Evolutionary conservation across 2,113 vertebrate species (phyloP).

Genomic region (Phalacrocorax brasilianus): DNA sequence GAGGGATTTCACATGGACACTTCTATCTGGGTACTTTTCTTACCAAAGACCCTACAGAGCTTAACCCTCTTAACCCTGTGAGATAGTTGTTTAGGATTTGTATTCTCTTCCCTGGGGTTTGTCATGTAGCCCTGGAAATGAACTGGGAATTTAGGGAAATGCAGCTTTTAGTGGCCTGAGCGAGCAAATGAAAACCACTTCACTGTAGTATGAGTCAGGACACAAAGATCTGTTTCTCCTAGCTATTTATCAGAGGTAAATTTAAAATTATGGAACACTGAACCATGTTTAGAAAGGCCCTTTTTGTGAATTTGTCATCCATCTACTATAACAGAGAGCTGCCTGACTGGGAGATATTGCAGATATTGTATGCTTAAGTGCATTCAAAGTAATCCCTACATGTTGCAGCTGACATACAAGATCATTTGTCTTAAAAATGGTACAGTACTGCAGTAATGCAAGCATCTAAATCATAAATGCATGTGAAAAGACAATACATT

Average conservation of each 20-base stretch:
- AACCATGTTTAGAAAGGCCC: neutral
- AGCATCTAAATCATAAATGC: neutral
- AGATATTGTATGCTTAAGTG: neutral
- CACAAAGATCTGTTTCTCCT: neutral
- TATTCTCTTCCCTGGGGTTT: neutral
- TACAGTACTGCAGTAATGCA: neutral
- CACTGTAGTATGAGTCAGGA: neutral
- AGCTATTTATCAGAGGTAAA: neutral
- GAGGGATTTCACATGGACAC: neutral
- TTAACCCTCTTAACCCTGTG: neutral
- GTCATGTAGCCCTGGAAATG: neutral
- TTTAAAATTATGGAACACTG: neutral
- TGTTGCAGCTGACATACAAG: neutral
- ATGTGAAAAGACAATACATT: neutral
- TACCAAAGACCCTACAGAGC: neutral
- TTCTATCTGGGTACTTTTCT: neutral
- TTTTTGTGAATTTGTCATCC: neutral
- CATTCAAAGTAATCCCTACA: neutral
- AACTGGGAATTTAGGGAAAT: neutral
- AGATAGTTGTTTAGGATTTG: accelerated
- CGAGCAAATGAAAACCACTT: neutral
- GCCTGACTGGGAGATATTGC: neutral
- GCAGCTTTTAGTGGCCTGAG: neutral
- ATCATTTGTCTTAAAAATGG: neutral
- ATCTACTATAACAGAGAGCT: neutral